Percentiles rank a stretch among this genome's conserved stretches.
Evolutionary conservation across 2,888 invertebrate genomes (phyloP).

Genomic region (Chromoteleia sp.): DNA sequence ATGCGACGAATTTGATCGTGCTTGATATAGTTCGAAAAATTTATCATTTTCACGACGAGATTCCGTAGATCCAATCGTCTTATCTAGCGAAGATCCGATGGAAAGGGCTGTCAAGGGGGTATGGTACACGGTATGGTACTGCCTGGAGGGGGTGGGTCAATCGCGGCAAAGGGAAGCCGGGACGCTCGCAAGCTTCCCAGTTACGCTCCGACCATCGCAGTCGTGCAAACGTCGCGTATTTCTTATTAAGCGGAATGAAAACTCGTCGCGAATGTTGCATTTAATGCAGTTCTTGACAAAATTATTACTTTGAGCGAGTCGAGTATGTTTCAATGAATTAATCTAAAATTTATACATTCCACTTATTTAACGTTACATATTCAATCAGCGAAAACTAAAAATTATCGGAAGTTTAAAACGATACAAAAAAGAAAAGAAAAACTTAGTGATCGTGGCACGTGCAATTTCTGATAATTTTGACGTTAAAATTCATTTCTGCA

Average conservation of each 20-base stretch:
- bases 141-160: constrained; percentile 78
- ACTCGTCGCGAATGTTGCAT: constrained; percentile 57
- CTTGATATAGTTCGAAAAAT: background rate
- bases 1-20: too few species aligned
- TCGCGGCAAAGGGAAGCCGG: constrained; percentile 80
- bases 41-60: background rate
- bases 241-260: constrained; percentile 53
- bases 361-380: too few species aligned
- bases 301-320: constrained; percentile 20
- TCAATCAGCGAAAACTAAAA: too few species aligned
- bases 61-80: constrained; percentile 34
- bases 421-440: too few species aligned
- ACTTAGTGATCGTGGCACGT: too few species aligned
- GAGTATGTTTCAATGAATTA: constrained; percentile 19
- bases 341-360: too few species aligned
- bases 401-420: too few species aligned
- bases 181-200: constrained; percentile 77
- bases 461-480: too few species aligned
- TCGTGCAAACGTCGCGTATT: constrained; percentile 65
- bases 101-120: constrained; percentile 70
- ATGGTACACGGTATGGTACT: constrained; percentile 69
- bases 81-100: constrained; percentile 62
- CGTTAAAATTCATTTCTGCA: too few species aligned
- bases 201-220: constrained; percentile 81
- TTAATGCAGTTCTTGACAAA: constrained; percentile 8